Evolutionary conservation across 2,797 vertebrate species (phyloP).

Genomic region (Meda fulgida): DNA sequence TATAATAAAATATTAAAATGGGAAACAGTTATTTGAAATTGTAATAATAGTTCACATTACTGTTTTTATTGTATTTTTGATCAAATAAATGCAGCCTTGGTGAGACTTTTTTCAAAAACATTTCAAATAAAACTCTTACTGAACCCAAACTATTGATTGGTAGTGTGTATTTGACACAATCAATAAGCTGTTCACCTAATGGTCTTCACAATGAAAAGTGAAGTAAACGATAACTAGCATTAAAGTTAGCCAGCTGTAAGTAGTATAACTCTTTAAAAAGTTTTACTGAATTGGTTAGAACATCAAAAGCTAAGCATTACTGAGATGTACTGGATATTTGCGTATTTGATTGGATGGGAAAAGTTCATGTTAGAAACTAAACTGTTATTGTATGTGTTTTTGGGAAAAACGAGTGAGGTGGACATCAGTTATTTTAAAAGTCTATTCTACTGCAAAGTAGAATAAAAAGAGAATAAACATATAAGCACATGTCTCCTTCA

Average conservation of each 20-base stretch:
- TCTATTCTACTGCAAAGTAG: not conserved
- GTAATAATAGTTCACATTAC: no score
- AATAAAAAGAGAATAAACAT: not conserved
- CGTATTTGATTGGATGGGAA: not conserved
- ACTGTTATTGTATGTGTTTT: conserved; percentile 1
- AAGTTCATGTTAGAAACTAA: conserved; percentile 1
- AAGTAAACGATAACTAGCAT: not conserved
- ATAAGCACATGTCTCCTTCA: not conserved
- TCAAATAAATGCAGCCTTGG: no score
- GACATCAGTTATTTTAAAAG: not conserved
- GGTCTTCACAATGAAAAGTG: not conserved
- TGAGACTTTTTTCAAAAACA: no score
- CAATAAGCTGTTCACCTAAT: not conserved
- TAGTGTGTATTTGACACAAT: not conserved
- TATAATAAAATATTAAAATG: no score
- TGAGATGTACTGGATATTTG: not conserved
- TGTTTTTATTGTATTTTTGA: no score
- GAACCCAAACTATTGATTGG: not conserved
- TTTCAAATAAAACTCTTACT: not conserved
- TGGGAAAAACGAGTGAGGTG: not conserved
- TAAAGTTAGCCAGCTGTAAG: not conserved
- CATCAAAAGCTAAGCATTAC: not conserved
- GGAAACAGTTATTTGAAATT: no score
- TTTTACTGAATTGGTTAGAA: not conserved
- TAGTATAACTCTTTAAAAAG: not conserved